Percentiles rank a stretch among this genome's conserved stretches.
Evolutionary conservation across 2,797 vertebrate species (phyloP).

Genomic region (Gymnopithys bicolor): DNA sequence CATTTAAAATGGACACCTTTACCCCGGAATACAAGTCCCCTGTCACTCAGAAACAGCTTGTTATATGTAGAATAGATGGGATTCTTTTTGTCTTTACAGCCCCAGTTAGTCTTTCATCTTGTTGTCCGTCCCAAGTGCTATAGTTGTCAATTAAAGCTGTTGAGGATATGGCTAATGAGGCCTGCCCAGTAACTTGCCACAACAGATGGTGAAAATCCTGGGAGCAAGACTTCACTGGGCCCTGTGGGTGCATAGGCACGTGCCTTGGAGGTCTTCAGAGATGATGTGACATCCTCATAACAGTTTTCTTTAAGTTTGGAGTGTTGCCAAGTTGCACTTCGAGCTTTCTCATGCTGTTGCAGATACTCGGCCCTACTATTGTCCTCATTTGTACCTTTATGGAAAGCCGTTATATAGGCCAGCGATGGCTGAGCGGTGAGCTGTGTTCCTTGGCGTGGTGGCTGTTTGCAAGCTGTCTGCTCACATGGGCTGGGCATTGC

Average conservation of each 20-base stretch:
- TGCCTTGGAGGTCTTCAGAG: background rate
- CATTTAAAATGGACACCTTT: constrained; percentile 61
- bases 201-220: background rate
- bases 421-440: background rate
- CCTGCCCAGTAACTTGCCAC: background rate
- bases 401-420: background rate
- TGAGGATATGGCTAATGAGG: background rate
- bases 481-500: background rate
- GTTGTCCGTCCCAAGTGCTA: background rate
- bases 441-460: background rate
- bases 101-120: constrained; percentile 7
- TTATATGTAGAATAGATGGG: background rate
- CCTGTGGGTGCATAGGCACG: rapidly evolving
- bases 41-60: constrained; percentile 41
- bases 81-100: background rate
- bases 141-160: constrained; percentile 12
- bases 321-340: background rate
- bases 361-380: background rate
- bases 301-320: background rate
- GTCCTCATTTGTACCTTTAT: background rate
- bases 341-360: background rate
- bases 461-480: background rate
- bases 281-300: background rate
- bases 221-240: background rate
- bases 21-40: constrained; percentile 10